These are phyloP conservation scores for Tangara arthus DNA, from an alignment of 2,797 vertebrate species.

Conservation along the genomic window DNA sequence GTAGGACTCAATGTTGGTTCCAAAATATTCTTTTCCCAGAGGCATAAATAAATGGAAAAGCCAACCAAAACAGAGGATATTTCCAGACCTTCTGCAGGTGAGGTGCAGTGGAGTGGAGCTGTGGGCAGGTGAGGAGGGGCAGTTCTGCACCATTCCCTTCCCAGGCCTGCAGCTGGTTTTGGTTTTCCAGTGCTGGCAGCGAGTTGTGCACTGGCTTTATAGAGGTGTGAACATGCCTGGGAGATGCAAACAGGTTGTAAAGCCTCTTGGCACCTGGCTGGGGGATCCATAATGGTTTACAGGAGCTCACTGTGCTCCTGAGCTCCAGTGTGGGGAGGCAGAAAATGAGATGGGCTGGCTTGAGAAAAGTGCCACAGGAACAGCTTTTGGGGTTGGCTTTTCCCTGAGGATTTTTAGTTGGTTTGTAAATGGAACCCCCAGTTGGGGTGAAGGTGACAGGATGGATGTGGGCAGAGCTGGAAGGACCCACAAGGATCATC, in stretches of 20 bases:
- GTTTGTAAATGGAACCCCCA: neutral
- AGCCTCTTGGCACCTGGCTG: slow-evolving; percentile 54
- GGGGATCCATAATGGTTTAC: slow-evolving; percentile 50
- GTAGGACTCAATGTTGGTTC: neutral
- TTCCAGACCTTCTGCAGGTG: neutral
- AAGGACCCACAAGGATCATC: neutral
- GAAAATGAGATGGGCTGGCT: neutral
- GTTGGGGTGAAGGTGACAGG: neutral
- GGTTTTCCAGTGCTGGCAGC: slow-evolving; percentile 32
- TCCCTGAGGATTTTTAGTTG: neutral
- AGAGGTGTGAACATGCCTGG: slow-evolving; percentile 61
- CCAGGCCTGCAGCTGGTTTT: slow-evolving; percentile 52
- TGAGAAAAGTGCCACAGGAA: neutral
- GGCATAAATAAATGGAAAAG: neutral
- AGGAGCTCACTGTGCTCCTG: neutral
- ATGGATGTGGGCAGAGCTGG: neutral
- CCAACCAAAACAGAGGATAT: neutral
- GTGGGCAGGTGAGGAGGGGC: slow-evolving; percentile 19
- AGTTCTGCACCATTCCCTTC: neutral
- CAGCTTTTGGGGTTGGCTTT: neutral
- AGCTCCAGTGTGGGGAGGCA: neutral
- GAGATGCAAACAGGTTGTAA: slow-evolving; percentile 64
- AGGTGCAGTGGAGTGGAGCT: neutral
- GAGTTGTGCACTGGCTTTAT: slow-evolving; percentile 31
- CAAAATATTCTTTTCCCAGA: neutral